phyloP scores from a whole-genome alignment of 2,888 invertebrate genomes.

The Tipula unca region DNA sequence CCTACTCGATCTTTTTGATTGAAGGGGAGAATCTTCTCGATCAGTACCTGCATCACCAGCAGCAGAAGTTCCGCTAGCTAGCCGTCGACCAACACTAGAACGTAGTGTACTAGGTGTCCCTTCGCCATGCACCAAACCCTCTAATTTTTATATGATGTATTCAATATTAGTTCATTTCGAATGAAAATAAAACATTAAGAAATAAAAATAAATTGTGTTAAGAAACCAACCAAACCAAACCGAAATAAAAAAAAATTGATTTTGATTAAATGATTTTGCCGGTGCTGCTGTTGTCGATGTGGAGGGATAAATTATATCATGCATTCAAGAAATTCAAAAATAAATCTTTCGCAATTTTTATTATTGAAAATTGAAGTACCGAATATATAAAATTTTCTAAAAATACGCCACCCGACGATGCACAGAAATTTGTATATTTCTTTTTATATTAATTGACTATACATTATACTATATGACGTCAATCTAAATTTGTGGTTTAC shows the following conservation, averaged over 20 bases:
- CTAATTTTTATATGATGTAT: constrained; percentile 1
- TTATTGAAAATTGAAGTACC: background rate
- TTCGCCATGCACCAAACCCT: constrained; percentile 17
- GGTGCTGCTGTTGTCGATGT: background rate
- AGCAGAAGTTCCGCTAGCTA: constrained; percentile 42
- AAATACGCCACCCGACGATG: background rate
- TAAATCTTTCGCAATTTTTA: background rate
- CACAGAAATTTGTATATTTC: background rate
- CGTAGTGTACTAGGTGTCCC: constrained; percentile 15
- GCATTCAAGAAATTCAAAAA: background rate
- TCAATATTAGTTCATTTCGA: background rate
- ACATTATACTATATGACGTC: background rate
- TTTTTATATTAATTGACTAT: background rate
- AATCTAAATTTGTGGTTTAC: background rate
- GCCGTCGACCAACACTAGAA: constrained; percentile 38
- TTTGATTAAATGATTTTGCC: background rate
- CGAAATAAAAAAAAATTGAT: background rate
- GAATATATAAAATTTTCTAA: background rate
- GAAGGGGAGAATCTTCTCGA: constrained; percentile 76
- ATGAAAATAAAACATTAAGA: constrained; percentile 8
- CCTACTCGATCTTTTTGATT: constrained; percentile 78
- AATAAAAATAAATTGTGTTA: background rate
- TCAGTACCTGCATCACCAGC: constrained; percentile 53
- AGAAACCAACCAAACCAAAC: background rate
- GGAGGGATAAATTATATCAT: background rate